Evolutionary conservation across 2,888 invertebrate genomes (phyloP).

Genomic region (Temnothorax unifasciatus): DNA sequence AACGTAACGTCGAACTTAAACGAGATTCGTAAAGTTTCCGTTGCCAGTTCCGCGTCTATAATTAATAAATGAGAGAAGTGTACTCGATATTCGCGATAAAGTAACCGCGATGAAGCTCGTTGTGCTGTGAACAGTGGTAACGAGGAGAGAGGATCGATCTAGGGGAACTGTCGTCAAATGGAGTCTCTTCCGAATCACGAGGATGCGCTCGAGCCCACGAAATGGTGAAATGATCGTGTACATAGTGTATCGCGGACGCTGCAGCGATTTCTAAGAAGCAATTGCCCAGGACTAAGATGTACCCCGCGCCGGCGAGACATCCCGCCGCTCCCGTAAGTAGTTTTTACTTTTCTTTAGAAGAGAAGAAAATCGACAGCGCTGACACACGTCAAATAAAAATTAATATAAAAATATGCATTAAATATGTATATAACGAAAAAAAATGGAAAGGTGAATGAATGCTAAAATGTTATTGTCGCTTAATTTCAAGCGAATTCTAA

Average conservation of each 20-base stretch:
- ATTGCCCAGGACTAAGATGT: slow-evolving; percentile 87
- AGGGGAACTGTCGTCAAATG: slow-evolving; percentile 44
- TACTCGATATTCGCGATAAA: slow-evolving; percentile 3
- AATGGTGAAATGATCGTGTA: slow-evolving; percentile 78
- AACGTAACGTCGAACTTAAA: slow-evolving; percentile 16
- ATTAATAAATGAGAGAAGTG: slow-evolving; percentile 21
- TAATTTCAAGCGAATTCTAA: neutral
- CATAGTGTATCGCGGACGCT: slow-evolving; percentile 72
- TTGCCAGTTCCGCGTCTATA: neutral
- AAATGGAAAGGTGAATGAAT: too few species aligned
- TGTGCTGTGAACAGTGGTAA: slow-evolving; percentile 66
- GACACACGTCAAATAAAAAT: neutral
- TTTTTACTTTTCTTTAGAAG: slow-evolving; percentile 43
- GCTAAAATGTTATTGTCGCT: neutral
- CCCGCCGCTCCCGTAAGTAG: slow-evolving; percentile 91
- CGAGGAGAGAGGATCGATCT: slow-evolving; percentile 42
- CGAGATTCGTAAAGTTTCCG: slow-evolving; percentile 3
- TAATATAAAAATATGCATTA: too few species aligned
- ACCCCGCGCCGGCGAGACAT: slow-evolving; percentile 92
- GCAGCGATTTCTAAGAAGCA: slow-evolving; percentile 71
- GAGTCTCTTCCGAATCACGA: slow-evolving; percentile 69
- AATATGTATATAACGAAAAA: neutral
- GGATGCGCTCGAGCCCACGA: slow-evolving; percentile 65
- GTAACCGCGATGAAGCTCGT: slow-evolving; percentile 58
- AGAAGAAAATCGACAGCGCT: neutral